phyloP scores from a whole-genome alignment of 2,888 invertebrate genomes.

The Ornithoptera alexandrae region DNA sequence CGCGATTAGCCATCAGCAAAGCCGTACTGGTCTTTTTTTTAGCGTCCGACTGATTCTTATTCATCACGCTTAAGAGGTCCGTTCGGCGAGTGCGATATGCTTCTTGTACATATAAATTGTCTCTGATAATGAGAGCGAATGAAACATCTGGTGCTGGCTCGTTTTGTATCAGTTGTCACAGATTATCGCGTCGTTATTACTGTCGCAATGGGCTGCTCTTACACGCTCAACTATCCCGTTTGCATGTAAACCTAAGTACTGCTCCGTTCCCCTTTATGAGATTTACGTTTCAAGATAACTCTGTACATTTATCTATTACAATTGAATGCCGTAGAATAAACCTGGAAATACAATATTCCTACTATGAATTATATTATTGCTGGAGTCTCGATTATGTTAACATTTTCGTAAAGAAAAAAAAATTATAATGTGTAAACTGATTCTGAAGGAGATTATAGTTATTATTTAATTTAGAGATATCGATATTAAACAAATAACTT shows the following conservation, averaged over 20 bases:
- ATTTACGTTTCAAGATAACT: conserved; percentile 20
- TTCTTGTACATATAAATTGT: conserved; percentile 34
- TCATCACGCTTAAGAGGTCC: conserved; percentile 35
- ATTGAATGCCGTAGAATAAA: conserved; percentile 2
- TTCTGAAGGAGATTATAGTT: too few species aligned
- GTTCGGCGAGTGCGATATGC: conserved; percentile 33
- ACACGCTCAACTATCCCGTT: conserved; percentile 16
- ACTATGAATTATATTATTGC: too few species aligned
- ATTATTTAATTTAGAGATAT: too few species aligned
- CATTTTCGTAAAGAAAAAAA: too few species aligned
- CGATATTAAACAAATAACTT: too few species aligned
- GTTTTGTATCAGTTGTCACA: conserved; percentile 22
- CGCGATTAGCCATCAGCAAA: conserved; percentile 50
- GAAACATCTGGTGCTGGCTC: conserved; percentile 29
- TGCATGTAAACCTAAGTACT: conserved; percentile 15
- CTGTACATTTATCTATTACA: conserved; percentile 17
- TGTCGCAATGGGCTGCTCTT: conserved; percentile 3
- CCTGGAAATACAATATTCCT: too few species aligned
- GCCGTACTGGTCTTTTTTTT: conserved; percentile 45
- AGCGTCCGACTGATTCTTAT: conserved; percentile 45
- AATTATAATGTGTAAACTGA: too few species aligned
- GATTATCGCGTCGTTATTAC: conserved; percentile 24
- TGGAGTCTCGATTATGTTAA: too few species aligned
- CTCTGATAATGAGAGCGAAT: conserved; percentile 32
- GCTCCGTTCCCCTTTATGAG: conserved; percentile 23